Conservation (phyloP, 1,140 invertebrate genomes). For the Latrodectus geometricus region DNA sequence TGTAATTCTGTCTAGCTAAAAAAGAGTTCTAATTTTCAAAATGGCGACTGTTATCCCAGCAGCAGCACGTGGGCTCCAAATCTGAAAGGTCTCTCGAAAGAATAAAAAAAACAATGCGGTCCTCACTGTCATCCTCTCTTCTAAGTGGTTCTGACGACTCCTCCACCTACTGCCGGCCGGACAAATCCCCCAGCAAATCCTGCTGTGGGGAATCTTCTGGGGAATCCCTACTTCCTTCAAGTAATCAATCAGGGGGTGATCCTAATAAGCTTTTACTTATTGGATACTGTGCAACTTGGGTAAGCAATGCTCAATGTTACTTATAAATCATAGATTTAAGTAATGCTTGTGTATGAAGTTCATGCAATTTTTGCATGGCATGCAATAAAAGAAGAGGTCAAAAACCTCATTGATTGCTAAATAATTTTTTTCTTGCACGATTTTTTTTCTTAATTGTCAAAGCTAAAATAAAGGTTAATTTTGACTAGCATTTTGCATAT, state of each 20-base stretch:
- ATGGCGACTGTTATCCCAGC: neutral
- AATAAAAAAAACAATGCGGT: neutral
- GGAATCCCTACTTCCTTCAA: neutral
- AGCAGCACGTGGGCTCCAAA: conserved; percentile 6
- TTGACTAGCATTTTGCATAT: too few relatives aligned
- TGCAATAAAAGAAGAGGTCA: too few relatives aligned
- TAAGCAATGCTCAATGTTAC: neutral
- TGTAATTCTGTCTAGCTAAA: neutral
- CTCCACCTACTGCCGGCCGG: neutral
- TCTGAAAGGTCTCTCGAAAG: neutral
- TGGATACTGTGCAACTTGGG: conserved; percentile 11
- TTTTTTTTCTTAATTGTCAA: too few relatives aligned
- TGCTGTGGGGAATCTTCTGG: neutral
- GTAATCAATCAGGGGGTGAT: neutral
- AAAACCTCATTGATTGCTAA: too few relatives aligned
- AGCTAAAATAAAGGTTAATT: too few relatives aligned
- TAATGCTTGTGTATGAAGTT: too few relatives aligned
- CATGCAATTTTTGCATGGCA: too few relatives aligned
- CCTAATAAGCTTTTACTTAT: neutral
- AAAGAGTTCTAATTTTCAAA: neutral
- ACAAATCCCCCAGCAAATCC: conserved; percentile 28
- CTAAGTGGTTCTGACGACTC: neutral
- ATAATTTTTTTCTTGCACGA: too few relatives aligned
- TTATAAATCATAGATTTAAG: too few relatives aligned
- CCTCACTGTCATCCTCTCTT: conserved; percentile 7